Base-by-base conservation (phyloP, 2,888 invertebrate species). In the Opisthograptis luteolata region DNA sequence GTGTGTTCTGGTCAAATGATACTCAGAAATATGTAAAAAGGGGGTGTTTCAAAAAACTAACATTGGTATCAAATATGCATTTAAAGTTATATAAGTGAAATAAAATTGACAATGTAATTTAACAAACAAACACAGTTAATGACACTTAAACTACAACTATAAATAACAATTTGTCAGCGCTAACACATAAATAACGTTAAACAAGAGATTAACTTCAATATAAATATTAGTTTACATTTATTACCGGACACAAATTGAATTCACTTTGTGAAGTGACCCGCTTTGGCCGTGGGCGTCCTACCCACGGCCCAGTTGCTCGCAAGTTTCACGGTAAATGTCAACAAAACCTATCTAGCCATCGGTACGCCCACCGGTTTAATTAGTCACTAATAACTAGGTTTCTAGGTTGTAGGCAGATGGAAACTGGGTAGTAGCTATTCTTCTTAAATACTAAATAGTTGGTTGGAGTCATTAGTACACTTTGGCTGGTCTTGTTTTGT, bases 221-320 rank as follows among this genome's bases (percentile, higher is more conserved):
- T 56, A 47, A 52, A 55, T 57, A 56, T 55, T 50, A 54, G 54
- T 56, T 56, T 54, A 54, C 56, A 53, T 36, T 43, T 56, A 56
- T 53, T 53, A 55, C 28, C 28, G 44, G 36, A 46, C 35, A 43
- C 39, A 48, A 48, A 55, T 59, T 54, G 48, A 55, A 46, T 53
- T 48, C 47, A 48, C 45, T 49, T 34, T 36, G 32, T 17, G 41
- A 37, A 47, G 35, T 35, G 22, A 30, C 22, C 27, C 37, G 36
- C 39, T 13, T 22, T 9, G 7, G 9, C n/a, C 12, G 36, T 36
- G 24, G 36, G 24, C 13, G 22, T n/a, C 1, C 20, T 1, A 17
- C 13, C 9, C 34, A 9, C 9, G 10, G 20, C 49, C 49, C 32
- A 48, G 42, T n/a, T n/a, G 25, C n/a, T 34, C n/a, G 20, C 27